Percentiles rank a stretch among this genome's conserved stretches.
These are phyloP conservation scores for Eudyptes chrysolophus DNA, from an alignment of 2,113 vertebrate genomes.

Conservation along the genomic window DNA sequence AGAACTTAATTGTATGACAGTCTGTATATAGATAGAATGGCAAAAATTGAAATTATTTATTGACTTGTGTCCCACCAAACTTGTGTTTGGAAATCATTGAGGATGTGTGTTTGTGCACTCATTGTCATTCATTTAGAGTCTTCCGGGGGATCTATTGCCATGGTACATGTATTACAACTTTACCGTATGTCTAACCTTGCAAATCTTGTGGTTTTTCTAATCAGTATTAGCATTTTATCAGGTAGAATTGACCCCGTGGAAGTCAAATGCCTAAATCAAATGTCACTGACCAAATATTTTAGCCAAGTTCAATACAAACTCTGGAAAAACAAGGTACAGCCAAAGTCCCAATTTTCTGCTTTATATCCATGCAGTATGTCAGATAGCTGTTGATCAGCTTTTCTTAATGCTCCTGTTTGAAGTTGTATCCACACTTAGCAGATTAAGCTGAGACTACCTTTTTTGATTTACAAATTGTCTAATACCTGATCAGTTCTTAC, in stretches of 20 bases:
- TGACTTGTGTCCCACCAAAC: no score
- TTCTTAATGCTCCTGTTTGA: neutral
- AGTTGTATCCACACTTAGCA: accelerated
- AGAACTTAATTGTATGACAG: neutral
- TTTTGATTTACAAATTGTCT: neutral
- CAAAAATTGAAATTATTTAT: neutral
- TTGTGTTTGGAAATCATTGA: neutral
- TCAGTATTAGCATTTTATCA: neutral
- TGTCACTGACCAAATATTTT: neutral
- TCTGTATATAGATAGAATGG: neutral
- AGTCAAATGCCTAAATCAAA: neutral
- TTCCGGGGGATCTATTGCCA: neutral
- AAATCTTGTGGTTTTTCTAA: neutral
- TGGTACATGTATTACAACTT: accelerated
- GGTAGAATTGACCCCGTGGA: neutral
- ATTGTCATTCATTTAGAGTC: neutral
- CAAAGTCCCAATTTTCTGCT: neutral
- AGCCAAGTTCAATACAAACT: neutral
- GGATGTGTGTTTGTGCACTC: neutral
- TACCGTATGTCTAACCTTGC: neutral
- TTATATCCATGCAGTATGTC: neutral
- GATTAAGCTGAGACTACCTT: neutral
- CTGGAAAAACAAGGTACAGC: neutral
- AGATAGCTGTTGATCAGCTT: neutral
- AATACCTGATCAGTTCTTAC: neutral